Evolutionary conservation across 2,888 invertebrate genomes (phyloP).

Genomic region (Opisthograptis luteolata): DNA sequence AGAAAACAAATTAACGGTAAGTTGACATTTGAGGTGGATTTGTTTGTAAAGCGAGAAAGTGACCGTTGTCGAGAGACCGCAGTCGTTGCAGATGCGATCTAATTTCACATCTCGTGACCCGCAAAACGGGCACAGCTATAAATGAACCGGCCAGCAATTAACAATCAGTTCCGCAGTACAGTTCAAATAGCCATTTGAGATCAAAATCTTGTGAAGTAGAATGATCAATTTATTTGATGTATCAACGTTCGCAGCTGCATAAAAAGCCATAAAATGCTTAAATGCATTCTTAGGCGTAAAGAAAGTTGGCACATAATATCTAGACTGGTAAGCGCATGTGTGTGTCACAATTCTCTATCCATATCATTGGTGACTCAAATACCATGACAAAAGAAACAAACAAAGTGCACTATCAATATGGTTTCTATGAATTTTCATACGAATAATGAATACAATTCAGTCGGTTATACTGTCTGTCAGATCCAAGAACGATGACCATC

Average conservation of each 20-base stretch:
- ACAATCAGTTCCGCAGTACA: slow-evolving; percentile 64
- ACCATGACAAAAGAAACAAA: slow-evolving; percentile 2
- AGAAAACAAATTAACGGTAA: slow-evolving; percentile 63
- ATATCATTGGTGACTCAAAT: slow-evolving; percentile 19
- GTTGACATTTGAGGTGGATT: slow-evolving; percentile 71
- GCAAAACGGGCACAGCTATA: slow-evolving; percentile 64
- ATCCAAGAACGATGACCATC: slow-evolving; percentile 49
- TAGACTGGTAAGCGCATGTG: slow-evolving; percentile 31
- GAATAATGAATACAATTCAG: neutral
- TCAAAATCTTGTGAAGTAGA: slow-evolving; percentile 55
- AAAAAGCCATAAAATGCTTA: slow-evolving; percentile 39
- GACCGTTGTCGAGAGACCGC: slow-evolving; percentile 69
- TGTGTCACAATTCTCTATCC: slow-evolving; percentile 21
- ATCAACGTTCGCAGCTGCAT: slow-evolving; percentile 39
- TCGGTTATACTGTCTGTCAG: neutral
- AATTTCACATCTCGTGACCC: slow-evolving; percentile 76
- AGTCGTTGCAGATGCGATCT: slow-evolving; percentile 66
- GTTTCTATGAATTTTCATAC: neutral
- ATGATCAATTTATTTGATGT: slow-evolving; percentile 50
- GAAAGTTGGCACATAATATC: slow-evolving; percentile 50
- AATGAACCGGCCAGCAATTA: slow-evolving; percentile 68
- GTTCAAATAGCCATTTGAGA: slow-evolving; percentile 53
- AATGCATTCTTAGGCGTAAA: slow-evolving; percentile 54
- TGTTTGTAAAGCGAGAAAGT: slow-evolving; percentile 80
- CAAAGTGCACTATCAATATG: slow-evolving; percentile 1